phyloP scores from a whole-genome alignment of 2,888 invertebrate genomes.

The Nymphalis c-album region DNA sequence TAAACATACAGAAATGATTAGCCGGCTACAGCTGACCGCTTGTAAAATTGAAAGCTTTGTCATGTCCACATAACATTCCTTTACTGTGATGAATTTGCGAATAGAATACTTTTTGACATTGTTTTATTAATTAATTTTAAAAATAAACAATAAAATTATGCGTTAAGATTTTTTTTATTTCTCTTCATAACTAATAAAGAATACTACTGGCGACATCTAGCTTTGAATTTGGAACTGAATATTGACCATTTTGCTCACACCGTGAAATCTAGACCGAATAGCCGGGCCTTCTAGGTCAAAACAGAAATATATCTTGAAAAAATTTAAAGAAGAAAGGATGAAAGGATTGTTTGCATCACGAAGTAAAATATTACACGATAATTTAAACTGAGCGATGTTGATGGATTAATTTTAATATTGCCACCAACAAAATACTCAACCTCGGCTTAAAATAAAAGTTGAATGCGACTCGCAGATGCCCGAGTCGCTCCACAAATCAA shows the following conservation, averaged over 20 bases:
- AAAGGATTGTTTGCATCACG: not conserved
- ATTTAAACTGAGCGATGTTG: not conserved
- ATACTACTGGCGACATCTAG: too few relatives aligned
- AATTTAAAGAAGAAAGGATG: too few relatives aligned
- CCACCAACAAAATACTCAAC: constrained; percentile 10
- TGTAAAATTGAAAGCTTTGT: constrained; percentile 47
- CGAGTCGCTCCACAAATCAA: constrained; percentile 46
- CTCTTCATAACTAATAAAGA: too few relatives aligned
- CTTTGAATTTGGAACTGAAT: too few relatives aligned
- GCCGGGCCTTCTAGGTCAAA: too few relatives aligned
- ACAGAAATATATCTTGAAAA: too few relatives aligned
- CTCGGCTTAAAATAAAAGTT: constrained; percentile 20
- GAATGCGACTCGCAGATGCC: constrained; percentile 23
- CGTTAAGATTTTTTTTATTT: too few relatives aligned
- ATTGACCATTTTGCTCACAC: too few relatives aligned
- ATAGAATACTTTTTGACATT: not conserved
- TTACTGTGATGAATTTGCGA: constrained; percentile 4
- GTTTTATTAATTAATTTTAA: not conserved
- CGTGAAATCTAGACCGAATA: too few relatives aligned
- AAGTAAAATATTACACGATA: not conserved
- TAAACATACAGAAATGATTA: constrained; percentile 32
- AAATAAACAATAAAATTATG: too few relatives aligned
- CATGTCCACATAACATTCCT: constrained; percentile 35
- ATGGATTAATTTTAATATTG: constrained; percentile 3
- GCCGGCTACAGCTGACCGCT: constrained; percentile 31